Conservation (phyloP, 2,113 vertebrate genomes). For the Trematocara unimaculatum region DNA sequence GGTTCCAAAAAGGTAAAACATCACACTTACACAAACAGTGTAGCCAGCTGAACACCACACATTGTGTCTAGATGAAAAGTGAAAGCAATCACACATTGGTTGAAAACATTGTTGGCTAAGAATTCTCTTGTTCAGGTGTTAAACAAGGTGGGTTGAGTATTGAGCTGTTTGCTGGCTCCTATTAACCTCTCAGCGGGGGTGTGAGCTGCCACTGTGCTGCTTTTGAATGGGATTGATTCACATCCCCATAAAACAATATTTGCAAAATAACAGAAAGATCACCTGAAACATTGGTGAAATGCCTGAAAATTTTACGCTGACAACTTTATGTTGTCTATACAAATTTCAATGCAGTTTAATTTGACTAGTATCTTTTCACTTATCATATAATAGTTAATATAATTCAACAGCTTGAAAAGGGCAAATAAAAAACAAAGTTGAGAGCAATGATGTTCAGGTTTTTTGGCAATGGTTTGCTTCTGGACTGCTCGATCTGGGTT, state of each 20-base stretch:
- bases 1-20: not conserved
- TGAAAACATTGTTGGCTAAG: constrained; percentile 28
- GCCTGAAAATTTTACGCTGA: not conserved
- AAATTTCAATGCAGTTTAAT: not conserved
- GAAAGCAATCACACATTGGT: constrained; percentile 32
- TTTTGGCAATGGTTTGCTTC: not conserved
- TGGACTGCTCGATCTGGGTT: not conserved
- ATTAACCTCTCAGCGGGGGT: not conserved
- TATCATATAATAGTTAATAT: not conserved
- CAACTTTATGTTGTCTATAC: not conserved
- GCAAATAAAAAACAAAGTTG: not conserved
- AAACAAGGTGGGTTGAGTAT: constrained; percentile 16
- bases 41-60: not conserved
- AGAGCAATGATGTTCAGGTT: not conserved
- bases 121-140: constrained; percentile 37
- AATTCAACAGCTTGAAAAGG: not conserved
- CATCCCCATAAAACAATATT: not conserved
- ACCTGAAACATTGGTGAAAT: not conserved
- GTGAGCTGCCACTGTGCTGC: not conserved
- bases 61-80: not conserved
- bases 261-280: not conserved
- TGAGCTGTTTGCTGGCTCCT: constrained; percentile 29
- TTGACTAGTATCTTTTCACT: not conserved
- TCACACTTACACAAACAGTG: not conserved
- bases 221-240: constrained; percentile 5